Conservation (phyloP, 2,888 invertebrate species). For the Acheta domesticus region DNA sequence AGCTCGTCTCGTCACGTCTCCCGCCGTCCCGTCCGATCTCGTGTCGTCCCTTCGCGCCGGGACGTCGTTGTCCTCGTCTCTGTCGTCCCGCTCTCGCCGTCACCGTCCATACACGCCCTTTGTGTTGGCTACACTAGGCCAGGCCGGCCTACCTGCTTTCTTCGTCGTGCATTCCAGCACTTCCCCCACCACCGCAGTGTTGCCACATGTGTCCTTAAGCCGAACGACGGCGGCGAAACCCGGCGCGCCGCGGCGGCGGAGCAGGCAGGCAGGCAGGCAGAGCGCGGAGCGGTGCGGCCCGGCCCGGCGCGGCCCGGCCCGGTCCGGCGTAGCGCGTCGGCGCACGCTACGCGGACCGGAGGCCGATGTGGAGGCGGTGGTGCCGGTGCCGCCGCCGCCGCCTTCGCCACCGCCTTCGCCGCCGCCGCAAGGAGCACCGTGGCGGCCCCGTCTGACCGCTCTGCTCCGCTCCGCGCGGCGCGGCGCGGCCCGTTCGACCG, state of each 20-base stretch:
- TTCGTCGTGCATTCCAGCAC: constrained; percentile 6
- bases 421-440: not conserved
- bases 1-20: not conserved
- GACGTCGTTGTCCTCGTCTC: not conserved
- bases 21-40: not conserved
- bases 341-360: not conserved
- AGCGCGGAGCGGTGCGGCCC: not conserved
- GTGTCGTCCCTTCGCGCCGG: not conserved
- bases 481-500: too few relatives aligned
- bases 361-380: not conserved
- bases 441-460: not conserved
- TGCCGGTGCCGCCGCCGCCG: not conserved
- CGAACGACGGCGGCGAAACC: not conserved
- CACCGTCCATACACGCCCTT: constrained; percentile 3
- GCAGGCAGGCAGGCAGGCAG: not conserved
- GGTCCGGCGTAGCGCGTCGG: not conserved
- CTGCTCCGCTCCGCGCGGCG: not conserved
- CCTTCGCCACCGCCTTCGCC: not conserved
- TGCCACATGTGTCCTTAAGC: constrained; percentile 5
- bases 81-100: not conserved
- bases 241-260: too few relatives aligned
- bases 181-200: not conserved
- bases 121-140: constrained; percentile 3
- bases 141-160: not conserved
- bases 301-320: not conserved